Conservation (phyloP, 2,888 invertebrate genomes). For the Torymus texanus region DNA sequence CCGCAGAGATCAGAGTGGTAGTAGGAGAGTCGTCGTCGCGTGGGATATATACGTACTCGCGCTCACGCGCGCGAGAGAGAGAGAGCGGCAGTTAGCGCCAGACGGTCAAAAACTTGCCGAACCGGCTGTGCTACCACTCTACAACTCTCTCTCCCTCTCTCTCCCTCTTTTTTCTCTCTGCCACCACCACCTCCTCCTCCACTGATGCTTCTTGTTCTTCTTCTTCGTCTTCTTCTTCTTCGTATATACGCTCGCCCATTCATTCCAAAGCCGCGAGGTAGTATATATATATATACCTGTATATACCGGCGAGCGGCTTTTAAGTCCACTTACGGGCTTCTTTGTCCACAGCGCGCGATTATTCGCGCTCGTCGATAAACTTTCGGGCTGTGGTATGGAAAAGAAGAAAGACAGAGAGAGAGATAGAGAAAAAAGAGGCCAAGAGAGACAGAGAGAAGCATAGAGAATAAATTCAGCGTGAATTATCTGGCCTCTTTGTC, state of each 20-base stretch:
- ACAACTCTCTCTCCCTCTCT: slow-evolving; percentile 13
- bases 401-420: slow-evolving; percentile 9
- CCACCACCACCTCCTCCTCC: slow-evolving; percentile 15
- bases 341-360: slow-evolving; percentile 55
- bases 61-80: slow-evolving; percentile 43
- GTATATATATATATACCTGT: slow-evolving; percentile 54
- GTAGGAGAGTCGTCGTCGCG: slow-evolving; percentile 36
- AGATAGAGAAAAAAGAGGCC: not conserved
- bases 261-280: slow-evolving; percentile 57
- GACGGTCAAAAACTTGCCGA: slow-evolving; percentile 72
- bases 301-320: slow-evolving; percentile 27
- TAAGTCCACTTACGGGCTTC: slow-evolving; percentile 52
- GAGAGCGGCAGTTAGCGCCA: slow-evolving; percentile 67
- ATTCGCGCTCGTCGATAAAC: slow-evolving; percentile 50
- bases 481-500: slow-evolving; percentile 37
- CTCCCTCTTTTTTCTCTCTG: not conserved
- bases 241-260: slow-evolving; percentile 53
- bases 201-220: slow-evolving; percentile 44
- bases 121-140: slow-evolving; percentile 65
- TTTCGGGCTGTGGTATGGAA: not conserved
- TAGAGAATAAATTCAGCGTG: slow-evolving; percentile 30
- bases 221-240: slow-evolving; percentile 19
- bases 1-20: no score
- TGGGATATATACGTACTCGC: slow-evolving; percentile 29
- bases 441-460: slow-evolving; percentile 43